These are phyloP conservation scores for Thaleichthys pacificus DNA, from an alignment of 2,797 vertebrate species.

Conservation along the genomic window DNA sequence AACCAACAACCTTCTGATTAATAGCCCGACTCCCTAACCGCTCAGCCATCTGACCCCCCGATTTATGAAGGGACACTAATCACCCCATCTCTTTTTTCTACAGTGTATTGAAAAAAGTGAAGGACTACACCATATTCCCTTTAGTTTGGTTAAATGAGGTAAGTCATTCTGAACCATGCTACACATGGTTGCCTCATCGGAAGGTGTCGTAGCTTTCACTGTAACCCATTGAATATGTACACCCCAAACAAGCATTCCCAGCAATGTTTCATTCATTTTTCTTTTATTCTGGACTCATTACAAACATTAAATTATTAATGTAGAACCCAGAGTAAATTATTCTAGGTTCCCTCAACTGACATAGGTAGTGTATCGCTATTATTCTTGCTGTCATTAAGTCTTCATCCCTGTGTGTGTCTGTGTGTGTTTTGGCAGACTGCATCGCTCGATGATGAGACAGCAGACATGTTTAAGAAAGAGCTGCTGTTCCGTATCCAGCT, in stretches of 20 bases:
- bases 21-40: too few species aligned
- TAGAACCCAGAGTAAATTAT: too few species aligned
- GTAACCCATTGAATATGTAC: not conserved
- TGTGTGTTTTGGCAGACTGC: slow-evolving; percentile 78
- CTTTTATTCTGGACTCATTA: too few species aligned
- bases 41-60: too few species aligned
- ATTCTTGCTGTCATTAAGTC: not conserved
- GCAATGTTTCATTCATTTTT: too few species aligned
- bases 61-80: not conserved
- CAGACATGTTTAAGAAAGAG: slow-evolving; percentile 79
- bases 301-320: too few species aligned
- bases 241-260: not conserved
- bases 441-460: slow-evolving; percentile 80
- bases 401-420: not conserved
- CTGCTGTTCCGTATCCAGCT: slow-evolving; percentile 71
- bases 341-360: too few species aligned
- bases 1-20: too few species aligned
- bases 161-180: slow-evolving; percentile 42
- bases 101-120: slow-evolving; percentile 82
- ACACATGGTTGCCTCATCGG: not conserved
- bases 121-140: slow-evolving; percentile 80
- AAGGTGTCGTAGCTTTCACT: not conserved
- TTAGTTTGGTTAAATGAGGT: slow-evolving; percentile 95
- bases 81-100: slow-evolving; percentile 31
- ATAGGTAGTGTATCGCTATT: not conserved